phyloP scores from a whole-genome alignment of 2,113 vertebrate species.

The Sarotherodon lohbergeri region DNA sequence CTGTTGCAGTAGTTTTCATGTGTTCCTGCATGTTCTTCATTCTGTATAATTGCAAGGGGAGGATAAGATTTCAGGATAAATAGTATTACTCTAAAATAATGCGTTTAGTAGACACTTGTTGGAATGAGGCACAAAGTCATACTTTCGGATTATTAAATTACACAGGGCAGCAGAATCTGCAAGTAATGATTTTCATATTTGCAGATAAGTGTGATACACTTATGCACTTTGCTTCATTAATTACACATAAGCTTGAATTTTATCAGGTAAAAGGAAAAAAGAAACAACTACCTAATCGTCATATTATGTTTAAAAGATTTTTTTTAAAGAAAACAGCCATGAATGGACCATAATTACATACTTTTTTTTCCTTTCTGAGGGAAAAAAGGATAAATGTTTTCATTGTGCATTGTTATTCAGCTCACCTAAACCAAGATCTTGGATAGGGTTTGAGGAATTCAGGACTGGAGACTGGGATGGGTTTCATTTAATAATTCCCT shows the following conservation, averaged over 20 bases:
- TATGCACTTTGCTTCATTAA: constrained; percentile 15
- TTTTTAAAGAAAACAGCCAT: background rate
- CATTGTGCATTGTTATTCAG: constrained; percentile 34
- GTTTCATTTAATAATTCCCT: constrained; percentile 49
- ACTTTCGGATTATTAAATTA: constrained; percentile 21
- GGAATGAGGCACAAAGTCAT: constrained; percentile 7
- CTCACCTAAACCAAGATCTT: constrained; percentile 16
- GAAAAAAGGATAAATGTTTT: constrained; percentile 21
- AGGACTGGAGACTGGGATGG: background rate
- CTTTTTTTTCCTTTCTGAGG: background rate
- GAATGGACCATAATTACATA: background rate
- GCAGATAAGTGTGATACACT: constrained; percentile 41
- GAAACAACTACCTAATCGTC: background rate
- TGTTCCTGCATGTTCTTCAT: constrained; percentile 32
- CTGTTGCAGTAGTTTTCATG: constrained; percentile 34
- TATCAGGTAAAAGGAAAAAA: background rate
- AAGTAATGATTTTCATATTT: constrained; percentile 13
- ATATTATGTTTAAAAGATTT: background rate
- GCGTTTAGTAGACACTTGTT: constrained; percentile 35
- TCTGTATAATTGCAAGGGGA: constrained; percentile 18
- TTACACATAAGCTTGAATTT: background rate
- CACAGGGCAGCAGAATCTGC: background rate
- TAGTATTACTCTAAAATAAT: constrained; percentile 26
- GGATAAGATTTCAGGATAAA: constrained; percentile 39
- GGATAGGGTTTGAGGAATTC: constrained; percentile 21